phyloP scores from a whole-genome alignment of 2,888 invertebrate species.

The Bruchidius siliquastri region DNA sequence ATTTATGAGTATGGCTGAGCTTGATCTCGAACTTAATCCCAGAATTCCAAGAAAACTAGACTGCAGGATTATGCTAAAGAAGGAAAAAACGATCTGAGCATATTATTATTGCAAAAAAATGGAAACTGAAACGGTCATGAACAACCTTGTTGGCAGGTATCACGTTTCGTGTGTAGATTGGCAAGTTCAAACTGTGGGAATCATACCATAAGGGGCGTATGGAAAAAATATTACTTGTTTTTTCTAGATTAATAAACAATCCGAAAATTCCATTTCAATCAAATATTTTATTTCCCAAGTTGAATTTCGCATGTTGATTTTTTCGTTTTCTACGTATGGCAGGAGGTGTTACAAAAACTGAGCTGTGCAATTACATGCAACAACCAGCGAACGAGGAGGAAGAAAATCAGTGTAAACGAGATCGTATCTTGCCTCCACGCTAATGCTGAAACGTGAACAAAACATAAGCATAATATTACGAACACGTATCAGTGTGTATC shows the following conservation, averaged over 20 bases:
- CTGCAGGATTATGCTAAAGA: neutral
- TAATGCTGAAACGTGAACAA: neutral
- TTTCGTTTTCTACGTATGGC: neutral
- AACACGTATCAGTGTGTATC: neutral
- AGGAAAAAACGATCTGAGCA: neutral
- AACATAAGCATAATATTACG: neutral
- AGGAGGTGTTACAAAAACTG: neutral
- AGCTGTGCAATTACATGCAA: neutral
- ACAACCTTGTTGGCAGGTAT: too few relatives aligned
- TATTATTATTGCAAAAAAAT: neutral
- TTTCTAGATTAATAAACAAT: too few relatives aligned
- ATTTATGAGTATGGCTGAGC: neutral
- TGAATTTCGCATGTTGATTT: neutral
- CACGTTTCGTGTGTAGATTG: too few relatives aligned
- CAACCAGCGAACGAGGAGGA: neutral
- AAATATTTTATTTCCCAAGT: neutral
- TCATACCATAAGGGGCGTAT: too few relatives aligned
- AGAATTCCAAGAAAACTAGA: neutral
- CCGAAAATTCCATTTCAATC: too few relatives aligned
- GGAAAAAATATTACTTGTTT: too few relatives aligned
- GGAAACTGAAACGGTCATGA: too few relatives aligned
- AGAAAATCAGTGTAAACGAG: neutral
- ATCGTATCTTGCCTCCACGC: neutral
- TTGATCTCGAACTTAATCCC: neutral
- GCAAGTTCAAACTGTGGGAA: too few relatives aligned